Conservation (phyloP, 2,888 invertebrate species). For the Pharmacophagus antenor region DNA sequence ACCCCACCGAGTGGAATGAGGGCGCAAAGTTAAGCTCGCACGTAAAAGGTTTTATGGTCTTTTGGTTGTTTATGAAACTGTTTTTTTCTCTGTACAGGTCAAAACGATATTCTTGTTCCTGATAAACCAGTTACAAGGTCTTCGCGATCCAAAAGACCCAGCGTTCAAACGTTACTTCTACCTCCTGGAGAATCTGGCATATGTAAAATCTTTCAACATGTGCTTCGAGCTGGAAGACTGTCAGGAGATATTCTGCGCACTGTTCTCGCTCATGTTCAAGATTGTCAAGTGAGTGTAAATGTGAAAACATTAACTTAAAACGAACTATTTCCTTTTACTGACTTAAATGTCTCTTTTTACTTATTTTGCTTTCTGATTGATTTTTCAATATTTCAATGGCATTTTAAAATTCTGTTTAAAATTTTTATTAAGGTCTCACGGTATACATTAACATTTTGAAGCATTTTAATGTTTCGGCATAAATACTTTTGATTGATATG, state of each 20-base stretch:
- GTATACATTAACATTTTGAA: no score
- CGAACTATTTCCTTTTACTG: background rate
- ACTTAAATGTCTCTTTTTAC: no score
- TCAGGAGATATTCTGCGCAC: slow-evolving; percentile 96
- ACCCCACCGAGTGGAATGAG: no score
- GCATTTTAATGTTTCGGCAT: no score
- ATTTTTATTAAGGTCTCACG: no score
- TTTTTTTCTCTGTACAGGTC: slow-evolving; percentile 48
- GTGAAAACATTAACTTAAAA: background rate
- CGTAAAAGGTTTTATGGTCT: no score
- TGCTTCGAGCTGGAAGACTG: slow-evolving; percentile 98
- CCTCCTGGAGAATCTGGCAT: slow-evolving; percentile 96
- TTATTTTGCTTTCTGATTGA: no score
- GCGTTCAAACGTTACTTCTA: slow-evolving; percentile 99
- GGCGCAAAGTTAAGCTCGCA: no score
- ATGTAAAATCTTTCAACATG: slow-evolving; percentile 99
- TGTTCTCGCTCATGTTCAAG: slow-evolving; percentile 96
- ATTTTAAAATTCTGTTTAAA: no score
- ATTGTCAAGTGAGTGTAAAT: slow-evolving; percentile 92
- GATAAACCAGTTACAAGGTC: slow-evolving; percentile 94
- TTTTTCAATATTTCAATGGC: no score
- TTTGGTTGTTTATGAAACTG: background rate
- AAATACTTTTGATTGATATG: no score
- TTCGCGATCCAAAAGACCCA: slow-evolving; percentile 97
- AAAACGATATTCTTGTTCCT: slow-evolving; percentile 95